Percentiles rank a stretch among this genome's conserved stretches.
Conservation (phyloP, 2,888 invertebrate genomes). For the Eupithecia vulgata region DNA sequence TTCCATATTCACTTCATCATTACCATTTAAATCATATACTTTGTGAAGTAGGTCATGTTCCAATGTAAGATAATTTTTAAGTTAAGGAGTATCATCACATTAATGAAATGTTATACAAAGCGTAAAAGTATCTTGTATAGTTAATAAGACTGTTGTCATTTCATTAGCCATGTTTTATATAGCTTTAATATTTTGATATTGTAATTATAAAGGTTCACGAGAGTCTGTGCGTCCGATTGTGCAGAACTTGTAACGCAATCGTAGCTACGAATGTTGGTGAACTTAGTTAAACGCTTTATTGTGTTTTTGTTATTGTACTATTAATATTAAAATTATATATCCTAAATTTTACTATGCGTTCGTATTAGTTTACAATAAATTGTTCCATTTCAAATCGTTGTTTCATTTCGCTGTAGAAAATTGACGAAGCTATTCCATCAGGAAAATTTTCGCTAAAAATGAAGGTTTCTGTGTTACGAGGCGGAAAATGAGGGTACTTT, state of each 20-base stretch:
- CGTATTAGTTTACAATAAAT: slow-evolving; percentile 83
- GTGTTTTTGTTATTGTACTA: slow-evolving; percentile 80
- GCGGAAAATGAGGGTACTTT: slow-evolving; percentile 38
- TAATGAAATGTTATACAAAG: slow-evolving; percentile 28
- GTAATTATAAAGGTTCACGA: slow-evolving; percentile 60
- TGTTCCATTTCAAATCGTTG: slow-evolving; percentile 71
- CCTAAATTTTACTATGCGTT: slow-evolving; percentile 83
- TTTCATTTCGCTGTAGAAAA: slow-evolving; percentile 35
- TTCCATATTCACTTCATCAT: slow-evolving; percentile 35
- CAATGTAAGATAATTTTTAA: slow-evolving; percentile 24
- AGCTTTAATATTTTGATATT: slow-evolving; percentile 79
- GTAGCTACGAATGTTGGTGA: slow-evolving; percentile 77
- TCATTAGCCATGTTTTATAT: slow-evolving; percentile 75
- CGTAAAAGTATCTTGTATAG: slow-evolving; percentile 51
- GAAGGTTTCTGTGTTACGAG: slow-evolving; percentile 31
- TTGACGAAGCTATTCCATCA: slow-evolving; percentile 11
- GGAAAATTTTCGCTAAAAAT: slow-evolving; percentile 28
- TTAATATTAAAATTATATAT: slow-evolving; percentile 81
- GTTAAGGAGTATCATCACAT: slow-evolving; percentile 9
- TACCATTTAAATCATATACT: slow-evolving; percentile 22
- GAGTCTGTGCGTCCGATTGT: slow-evolving; percentile 59
- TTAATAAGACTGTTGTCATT: slow-evolving; percentile 72
- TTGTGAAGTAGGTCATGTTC: slow-evolving; percentile 28
- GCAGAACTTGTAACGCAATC: slow-evolving; percentile 61
- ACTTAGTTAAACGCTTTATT: slow-evolving; percentile 78